A percentile compares a stretch with the other conserved stretches of the same genome.
These are phyloP conservation scores for Circaetus cinerascens DNA, from an alignment of 2,113 vertebrate species.

Conservation along the genomic window DNA sequence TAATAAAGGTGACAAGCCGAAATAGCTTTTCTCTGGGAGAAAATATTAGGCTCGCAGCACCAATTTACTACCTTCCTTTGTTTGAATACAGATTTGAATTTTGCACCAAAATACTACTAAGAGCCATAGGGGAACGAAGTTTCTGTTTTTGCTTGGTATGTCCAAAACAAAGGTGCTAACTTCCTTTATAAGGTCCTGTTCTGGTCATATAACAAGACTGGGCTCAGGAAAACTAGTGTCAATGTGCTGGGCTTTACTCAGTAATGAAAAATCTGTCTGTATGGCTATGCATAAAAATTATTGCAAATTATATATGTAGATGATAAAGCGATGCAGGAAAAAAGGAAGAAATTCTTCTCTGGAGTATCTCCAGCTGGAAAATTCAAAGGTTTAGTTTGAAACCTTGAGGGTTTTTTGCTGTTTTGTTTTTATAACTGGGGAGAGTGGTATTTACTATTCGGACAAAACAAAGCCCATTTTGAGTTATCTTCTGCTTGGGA, in stretches of 20 bases:
- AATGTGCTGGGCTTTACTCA: not conserved
- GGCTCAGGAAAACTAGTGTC: not conserved
- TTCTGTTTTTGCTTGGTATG: not conserved
- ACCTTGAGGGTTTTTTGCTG: not conserved
- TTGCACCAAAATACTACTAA: not conserved
- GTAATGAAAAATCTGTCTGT: not conserved
- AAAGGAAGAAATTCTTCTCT: not conserved
- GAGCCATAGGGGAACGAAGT: not conserved
- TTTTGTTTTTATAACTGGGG: not conserved
- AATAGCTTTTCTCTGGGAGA: not conserved
- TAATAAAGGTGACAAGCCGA: not conserved
- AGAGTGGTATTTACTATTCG: not conserved
- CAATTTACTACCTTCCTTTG: not conserved
- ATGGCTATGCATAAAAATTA: not conserved
- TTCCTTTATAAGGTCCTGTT: not conserved
- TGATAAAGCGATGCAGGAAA: not conserved
- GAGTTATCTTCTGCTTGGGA: not conserved
- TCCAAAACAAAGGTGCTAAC: not conserved
- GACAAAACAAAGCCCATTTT: not conserved
- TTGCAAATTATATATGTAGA: not conserved
- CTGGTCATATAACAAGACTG: accelerated
- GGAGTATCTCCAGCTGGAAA: not conserved
- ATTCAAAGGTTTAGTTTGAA: not conserved
- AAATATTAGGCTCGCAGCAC: not conserved
- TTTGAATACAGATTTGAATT: not conserved